A percentile compares a stretch with the other conserved stretches of the same genome.
These are phyloP conservation scores for Epinephelus awoara DNA, from an alignment of 2,797 vertebrate genomes.

Conservation along the genomic window DNA sequence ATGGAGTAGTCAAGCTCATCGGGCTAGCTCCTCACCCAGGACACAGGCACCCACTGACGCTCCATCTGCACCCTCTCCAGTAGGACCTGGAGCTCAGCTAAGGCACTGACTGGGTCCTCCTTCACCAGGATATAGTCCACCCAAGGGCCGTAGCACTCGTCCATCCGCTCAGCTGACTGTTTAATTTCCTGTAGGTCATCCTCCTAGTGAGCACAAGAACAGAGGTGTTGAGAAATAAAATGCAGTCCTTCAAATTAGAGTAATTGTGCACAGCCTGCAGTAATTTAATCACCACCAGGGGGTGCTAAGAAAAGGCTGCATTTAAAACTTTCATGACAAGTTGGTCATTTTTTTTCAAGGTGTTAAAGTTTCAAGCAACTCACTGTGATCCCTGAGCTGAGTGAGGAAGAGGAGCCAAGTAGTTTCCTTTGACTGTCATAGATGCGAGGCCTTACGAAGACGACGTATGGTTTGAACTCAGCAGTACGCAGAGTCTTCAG, in stretches of 20 bases:
- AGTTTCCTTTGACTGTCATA: constrained; percentile 77
- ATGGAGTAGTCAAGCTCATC: background rate
- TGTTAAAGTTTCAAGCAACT: constrained; percentile 24
- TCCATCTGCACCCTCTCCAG: constrained; percentile 89
- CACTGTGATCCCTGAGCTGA: constrained; percentile 80
- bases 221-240: background rate
- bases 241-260: background rate
- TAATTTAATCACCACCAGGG: no score
- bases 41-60: constrained; percentile 92
- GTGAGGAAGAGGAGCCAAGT: constrained; percentile 81
- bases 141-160: constrained; percentile 91
- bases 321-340: background rate
- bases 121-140: constrained; percentile 91
- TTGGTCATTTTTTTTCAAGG: background rate
- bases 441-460: constrained; percentile 91
- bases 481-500: constrained; percentile 90
- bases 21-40: constrained; percentile 89
- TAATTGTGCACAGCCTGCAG: background rate
- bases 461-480: constrained; percentile 93
- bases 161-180: constrained; percentile 90
- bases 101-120: constrained; percentile 89
- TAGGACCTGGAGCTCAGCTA: constrained; percentile 87
- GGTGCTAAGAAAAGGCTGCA: no score
- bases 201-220: constrained; percentile 80
- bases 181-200: constrained; percentile 91